Conservation (phyloP, 2,888 invertebrate species). For the Sinohyriopsis cumingii region DNA sequence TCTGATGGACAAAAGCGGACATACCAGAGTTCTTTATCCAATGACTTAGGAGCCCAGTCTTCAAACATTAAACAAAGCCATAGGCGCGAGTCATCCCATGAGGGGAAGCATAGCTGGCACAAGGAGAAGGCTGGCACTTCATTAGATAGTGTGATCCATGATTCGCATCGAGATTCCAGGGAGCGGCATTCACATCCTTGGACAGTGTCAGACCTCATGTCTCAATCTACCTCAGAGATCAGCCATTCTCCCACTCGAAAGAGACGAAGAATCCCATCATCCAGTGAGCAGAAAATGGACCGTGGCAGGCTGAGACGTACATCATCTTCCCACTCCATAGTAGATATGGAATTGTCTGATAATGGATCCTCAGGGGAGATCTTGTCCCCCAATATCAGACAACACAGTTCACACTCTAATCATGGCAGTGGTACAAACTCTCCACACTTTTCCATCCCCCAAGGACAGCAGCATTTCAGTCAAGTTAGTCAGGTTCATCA, state of each 20-base stretch:
- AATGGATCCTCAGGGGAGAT: conserved; percentile 9
- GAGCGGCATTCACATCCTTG: conserved; percentile 24
- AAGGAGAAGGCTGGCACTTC: no score
- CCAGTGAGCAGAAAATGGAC: conserved; percentile 11
- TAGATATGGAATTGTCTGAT: conserved; percentile 50
- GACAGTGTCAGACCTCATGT: conserved; percentile 36
- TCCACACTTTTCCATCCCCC: not conserved
- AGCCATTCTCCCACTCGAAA: conserved; percentile 30
- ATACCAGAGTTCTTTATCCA: no score
- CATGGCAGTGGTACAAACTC: conserved; percentile 6
- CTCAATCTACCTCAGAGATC: conserved; percentile 14
- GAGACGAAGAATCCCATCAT: conserved; percentile 34
- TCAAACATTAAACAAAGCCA: no score
- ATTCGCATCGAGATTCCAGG: no score
- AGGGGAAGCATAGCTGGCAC: no score
- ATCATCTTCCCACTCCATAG: conserved; percentile 43
- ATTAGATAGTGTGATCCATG: no score
- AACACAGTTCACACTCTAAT: not conserved
- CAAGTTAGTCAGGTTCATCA: conserved; percentile 10
- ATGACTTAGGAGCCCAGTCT: no score
- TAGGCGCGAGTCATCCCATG: no score
- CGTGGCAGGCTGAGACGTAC: conserved; percentile 28
- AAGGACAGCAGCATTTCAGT: not conserved
- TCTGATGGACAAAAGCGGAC: no score
- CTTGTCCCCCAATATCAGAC: no score